phyloP scores from a whole-genome alignment of 1,140 invertebrate species.

The Anastrepha ludens region DNA sequence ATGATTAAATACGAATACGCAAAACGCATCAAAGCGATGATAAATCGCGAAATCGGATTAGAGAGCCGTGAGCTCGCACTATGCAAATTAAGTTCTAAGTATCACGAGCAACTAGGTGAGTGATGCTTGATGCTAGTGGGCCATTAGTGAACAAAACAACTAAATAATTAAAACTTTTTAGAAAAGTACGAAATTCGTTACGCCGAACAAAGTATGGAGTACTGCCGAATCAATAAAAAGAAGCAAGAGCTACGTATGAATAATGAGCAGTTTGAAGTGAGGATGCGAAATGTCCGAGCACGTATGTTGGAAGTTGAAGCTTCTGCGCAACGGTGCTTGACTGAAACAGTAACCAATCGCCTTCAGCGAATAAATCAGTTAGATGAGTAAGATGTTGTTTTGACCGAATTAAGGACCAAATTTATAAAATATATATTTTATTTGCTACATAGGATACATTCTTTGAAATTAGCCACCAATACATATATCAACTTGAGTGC shows the following conservation, averaged over 20 bases:
- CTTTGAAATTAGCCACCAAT: constrained; percentile 43
- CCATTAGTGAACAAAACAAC: background rate
- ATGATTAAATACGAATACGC: constrained; percentile 8
- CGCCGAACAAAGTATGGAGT: background rate
- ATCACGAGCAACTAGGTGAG: constrained; percentile 52
- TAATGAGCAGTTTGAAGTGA: background rate
- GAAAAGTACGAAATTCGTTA: background rate
- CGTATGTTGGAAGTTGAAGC: background rate
- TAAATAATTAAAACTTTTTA: background rate
- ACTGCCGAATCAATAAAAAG: background rate
- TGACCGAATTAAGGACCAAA: background rate
- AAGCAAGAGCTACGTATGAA: too few species aligned
- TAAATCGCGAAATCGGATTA: background rate
- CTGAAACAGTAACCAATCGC: background rate
- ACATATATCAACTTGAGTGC: constrained; percentile 51
- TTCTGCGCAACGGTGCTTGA: background rate
- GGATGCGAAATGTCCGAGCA: background rate
- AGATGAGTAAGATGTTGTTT: background rate
- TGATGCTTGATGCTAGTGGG: background rate
- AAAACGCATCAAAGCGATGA: background rate
- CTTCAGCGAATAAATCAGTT: background rate
- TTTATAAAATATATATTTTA: background rate
- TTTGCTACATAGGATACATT: constrained; percentile 29
- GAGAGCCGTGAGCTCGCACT: background rate
- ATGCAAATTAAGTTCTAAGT: constrained; percentile 40